phyloP scores from a whole-genome alignment of 2,113 vertebrate genomes.

The Scophthalmus maximus region DNA sequence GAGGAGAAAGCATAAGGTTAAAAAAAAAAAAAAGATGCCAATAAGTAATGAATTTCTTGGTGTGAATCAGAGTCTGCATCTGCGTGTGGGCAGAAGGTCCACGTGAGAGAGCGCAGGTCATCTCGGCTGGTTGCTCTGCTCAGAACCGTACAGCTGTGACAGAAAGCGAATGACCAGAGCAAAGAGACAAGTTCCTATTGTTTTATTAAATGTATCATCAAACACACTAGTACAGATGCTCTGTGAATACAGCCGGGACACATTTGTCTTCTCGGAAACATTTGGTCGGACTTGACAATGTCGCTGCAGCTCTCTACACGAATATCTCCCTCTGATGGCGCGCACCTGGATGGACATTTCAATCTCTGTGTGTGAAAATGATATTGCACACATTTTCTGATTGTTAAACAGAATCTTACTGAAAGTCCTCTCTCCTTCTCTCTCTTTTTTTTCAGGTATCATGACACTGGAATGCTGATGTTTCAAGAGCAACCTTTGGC shows the following conservation, averaged over 20 bases:
- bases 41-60: too few relatives aligned
- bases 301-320: not conserved
- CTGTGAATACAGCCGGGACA: too few relatives aligned
- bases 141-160: not conserved
- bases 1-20: too few relatives aligned
- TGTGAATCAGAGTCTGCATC: too few relatives aligned
- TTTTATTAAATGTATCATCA: not conserved
- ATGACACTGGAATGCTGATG: constrained; percentile 86
- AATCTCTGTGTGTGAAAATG: constrained; percentile 11
- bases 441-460: constrained; percentile 84
- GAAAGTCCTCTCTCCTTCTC: constrained; percentile 49
- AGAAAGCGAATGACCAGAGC: not conserved
- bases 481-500: constrained; percentile 87
- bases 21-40: not conserved
- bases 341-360: constrained; percentile 32
- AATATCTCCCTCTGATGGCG: constrained; percentile 45
- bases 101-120: too few relatives aligned
- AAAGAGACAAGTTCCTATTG: not conserved
- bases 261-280: too few relatives aligned
- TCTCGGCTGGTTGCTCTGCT: not conserved
- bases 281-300: too few relatives aligned
- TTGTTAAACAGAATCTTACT: not conserved
- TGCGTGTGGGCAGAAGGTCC: too few relatives aligned
- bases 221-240: too few relatives aligned
- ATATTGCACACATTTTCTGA: not conserved